These are phyloP conservation scores for Patiria miniata DNA, from an alignment of 35 echinoderm and acorn worm genomes.

Conservation along the genomic window DNA sequence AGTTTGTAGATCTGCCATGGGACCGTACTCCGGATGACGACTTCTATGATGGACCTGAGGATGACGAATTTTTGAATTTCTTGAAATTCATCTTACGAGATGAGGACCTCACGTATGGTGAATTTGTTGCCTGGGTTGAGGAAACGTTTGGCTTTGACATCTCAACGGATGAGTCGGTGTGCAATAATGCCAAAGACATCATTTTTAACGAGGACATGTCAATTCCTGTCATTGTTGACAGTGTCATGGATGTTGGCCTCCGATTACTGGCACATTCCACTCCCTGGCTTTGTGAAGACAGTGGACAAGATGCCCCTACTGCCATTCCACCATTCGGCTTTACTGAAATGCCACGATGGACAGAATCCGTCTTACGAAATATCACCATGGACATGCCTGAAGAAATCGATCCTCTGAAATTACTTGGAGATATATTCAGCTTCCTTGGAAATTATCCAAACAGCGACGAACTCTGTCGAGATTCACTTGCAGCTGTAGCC, in stretches of 20 bases:
- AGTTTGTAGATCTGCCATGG: background rate
- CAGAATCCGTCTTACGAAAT: too few relatives aligned
- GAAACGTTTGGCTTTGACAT: background rate
- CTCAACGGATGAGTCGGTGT: background rate
- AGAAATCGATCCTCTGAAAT: too few relatives aligned
- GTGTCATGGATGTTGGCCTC: background rate
- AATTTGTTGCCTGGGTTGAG: background rate
- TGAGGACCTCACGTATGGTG: too few relatives aligned
- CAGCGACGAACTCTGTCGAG: background rate
- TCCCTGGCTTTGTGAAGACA: background rate
- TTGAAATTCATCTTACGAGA: too few relatives aligned
- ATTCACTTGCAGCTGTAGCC: background rate
- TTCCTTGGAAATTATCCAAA: background rate
- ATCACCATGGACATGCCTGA: too few relatives aligned
- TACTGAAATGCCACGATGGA: background rate
- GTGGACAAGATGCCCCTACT: too few relatives aligned
- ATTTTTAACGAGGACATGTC: background rate
- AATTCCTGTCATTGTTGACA: constrained; percentile 1
- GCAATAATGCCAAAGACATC: background rate
- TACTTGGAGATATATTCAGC: background rate
- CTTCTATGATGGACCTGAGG: too few relatives aligned
- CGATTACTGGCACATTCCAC: background rate
- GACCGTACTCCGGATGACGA: background rate
- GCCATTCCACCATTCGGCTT: background rate
- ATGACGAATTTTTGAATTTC: too few relatives aligned